These are phyloP conservation scores for Fringilla coelebs DNA, from an alignment of 2,797 vertebrate species.

Conservation along the genomic window DNA sequence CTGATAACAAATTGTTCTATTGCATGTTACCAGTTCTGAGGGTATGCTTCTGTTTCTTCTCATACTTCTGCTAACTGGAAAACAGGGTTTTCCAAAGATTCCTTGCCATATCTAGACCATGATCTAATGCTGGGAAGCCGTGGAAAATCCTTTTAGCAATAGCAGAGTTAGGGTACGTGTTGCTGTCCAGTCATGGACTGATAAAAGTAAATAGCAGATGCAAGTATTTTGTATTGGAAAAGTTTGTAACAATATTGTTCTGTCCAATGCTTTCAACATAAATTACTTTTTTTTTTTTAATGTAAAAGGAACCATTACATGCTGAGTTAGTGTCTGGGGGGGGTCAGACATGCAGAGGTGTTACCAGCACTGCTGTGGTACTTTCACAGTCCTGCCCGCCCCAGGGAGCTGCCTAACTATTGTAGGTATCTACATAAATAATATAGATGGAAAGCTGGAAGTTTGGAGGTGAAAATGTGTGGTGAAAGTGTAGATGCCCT, in stretches of 20 bases:
- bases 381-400: not conserved
- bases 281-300: not conserved
- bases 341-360: not conserved
- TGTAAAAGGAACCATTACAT: not conserved
- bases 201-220: not conserved
- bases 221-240: not conserved
- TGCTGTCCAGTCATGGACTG: not conserved
- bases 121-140: slow-evolving; percentile 11
- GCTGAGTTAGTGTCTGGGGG: not conserved
- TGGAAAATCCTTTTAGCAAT: not conserved
- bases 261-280: not conserved
- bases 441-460: not conserved
- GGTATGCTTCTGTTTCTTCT: slow-evolving; percentile 22
- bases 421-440: not conserved
- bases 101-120: not conserved
- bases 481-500: not conserved
- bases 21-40: not conserved
- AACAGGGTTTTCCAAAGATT: not conserved
- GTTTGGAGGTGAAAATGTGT: not conserved
- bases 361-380: not conserved
- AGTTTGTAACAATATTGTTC: not conserved
- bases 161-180: not conserved
- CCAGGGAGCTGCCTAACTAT: not conserved
- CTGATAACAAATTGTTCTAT: slow-evolving; percentile 20
- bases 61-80: not conserved